Percentiles rank a stretch among this genome's conserved stretches.
Evolutionary conservation across 2,113 vertebrate genomes (phyloP).

Genomic region (Callipepla californica): DNA sequence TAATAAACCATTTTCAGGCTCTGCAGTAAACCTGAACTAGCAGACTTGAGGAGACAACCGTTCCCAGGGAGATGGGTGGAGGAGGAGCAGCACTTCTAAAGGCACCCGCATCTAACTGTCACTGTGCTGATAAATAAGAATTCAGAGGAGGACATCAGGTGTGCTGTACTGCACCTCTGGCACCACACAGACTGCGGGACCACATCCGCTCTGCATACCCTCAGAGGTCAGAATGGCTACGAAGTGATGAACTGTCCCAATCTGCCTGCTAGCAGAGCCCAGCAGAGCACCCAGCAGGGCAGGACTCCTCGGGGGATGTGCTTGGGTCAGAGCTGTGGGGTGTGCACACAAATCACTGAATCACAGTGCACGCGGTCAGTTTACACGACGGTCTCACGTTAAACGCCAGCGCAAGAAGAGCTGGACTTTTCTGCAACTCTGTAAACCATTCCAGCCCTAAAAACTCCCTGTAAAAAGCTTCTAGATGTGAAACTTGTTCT

Average conservation of each 20-base stretch:
- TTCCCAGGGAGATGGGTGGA: not conserved
- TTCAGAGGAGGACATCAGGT: too few relatives aligned
- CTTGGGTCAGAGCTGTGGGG: too few relatives aligned
- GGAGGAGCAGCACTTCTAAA: not conserved
- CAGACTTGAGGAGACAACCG: not conserved
- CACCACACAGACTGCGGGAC: rapidly evolving
- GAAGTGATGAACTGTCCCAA: too few relatives aligned
- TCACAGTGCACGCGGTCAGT: too few relatives aligned
- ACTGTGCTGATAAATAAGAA: not conserved
- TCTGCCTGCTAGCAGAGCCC: rapidly evolving
- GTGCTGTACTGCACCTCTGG: not conserved
- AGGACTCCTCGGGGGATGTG: not conserved
- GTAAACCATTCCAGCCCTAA: not conserved
- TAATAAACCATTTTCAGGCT: not conserved
- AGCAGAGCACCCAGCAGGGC: not conserved
- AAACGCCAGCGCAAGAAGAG: not conserved
- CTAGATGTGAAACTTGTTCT: not conserved
- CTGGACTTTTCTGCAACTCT: too few relatives aligned
- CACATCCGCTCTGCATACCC: not conserved
- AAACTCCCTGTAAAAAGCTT: not conserved
- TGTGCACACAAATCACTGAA: rapidly evolving
- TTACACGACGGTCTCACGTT: not conserved
- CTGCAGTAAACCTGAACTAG: not conserved
- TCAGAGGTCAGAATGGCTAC: rapidly evolving
- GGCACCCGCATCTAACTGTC: rapidly evolving